Evolutionary conservation across 2,888 invertebrate genomes (phyloP).

Genomic region (Dendrolimus houi): DNA sequence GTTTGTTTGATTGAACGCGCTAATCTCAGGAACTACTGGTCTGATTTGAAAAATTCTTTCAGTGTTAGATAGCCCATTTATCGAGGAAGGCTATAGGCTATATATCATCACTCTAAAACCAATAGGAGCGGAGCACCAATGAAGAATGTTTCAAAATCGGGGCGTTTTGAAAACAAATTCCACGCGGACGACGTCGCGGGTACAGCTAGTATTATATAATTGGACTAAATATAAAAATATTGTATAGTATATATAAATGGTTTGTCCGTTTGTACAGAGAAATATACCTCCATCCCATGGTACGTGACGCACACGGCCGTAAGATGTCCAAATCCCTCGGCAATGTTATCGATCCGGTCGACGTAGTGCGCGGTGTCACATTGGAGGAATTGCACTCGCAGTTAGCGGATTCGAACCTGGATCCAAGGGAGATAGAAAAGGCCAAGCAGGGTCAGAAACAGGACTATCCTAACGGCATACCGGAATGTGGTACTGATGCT

Average conservation of each 20-base stretch:
- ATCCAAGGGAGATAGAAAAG: conserved; percentile 86
- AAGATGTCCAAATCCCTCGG: conserved; percentile 99
- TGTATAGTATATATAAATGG: conserved; percentile 1
- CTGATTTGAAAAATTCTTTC: no score
- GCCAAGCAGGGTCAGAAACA: conserved; percentile 86
- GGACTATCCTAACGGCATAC: conserved; percentile 93
- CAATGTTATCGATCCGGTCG: conserved; percentile 98
- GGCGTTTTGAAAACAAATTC: no score
- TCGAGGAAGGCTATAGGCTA: no score
- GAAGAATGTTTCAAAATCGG: no score
- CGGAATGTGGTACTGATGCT: conserved; percentile 97
- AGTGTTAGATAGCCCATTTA: no score
- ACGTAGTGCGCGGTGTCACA: conserved; percentile 92
- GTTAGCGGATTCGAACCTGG: conserved; percentile 87
- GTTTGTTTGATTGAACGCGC: no score
- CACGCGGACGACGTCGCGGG: no score
- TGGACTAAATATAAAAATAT: no score
- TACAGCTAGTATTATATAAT: no score
- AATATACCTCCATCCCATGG: conserved; percentile 97
- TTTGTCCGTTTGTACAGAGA: conserved; percentile 66
- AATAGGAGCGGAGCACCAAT: no score
- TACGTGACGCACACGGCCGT: conserved; percentile 97
- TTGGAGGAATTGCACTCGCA: conserved; percentile 87
- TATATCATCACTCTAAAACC: no score
- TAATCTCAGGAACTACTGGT: no score